phyloP scores from a whole-genome alignment of 2,888 invertebrate species.

The Orthosia gracilis region DNA sequence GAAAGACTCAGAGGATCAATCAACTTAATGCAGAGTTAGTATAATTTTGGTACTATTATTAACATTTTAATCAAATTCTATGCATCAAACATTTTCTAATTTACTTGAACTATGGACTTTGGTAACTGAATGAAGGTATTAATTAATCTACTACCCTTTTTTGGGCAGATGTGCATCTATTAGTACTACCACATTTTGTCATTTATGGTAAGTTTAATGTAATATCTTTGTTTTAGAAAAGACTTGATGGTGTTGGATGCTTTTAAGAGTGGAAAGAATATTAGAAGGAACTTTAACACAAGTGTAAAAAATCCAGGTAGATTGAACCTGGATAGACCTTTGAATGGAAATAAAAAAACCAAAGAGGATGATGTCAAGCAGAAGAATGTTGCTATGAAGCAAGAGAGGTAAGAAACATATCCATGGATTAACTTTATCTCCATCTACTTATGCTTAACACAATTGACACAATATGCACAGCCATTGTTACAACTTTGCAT shows the following conservation, averaged over 20 bases:
- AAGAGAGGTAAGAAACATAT: constrained; percentile 53
- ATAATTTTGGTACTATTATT: constrained; percentile 19
- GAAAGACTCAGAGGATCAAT: constrained; percentile 83
- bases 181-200: no score
- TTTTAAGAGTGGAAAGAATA: constrained; percentile 71
- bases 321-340: constrained; percentile 21
- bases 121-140: no score
- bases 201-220: no score
- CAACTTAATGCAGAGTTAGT: constrained; percentile 85
- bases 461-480: not conserved
- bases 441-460: not conserved
- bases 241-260: constrained; percentile 79
- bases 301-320: constrained; percentile 28
- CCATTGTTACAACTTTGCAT: not conserved
- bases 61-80: not conserved
- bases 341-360: constrained; percentile 42
- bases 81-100: not conserved
- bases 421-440: not conserved
- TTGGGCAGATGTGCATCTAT: no score
- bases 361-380: constrained; percentile 26
- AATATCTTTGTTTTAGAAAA: constrained; percentile 76
- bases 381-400: constrained; percentile 29
- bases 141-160: no score
- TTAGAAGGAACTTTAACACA: constrained; percentile 47
- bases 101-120: not conserved